Evolutionary conservation across 2,888 invertebrate species (phyloP), one percentile per base, ranked within the genome.

Genomic region (Agrotis puta): DNA sequence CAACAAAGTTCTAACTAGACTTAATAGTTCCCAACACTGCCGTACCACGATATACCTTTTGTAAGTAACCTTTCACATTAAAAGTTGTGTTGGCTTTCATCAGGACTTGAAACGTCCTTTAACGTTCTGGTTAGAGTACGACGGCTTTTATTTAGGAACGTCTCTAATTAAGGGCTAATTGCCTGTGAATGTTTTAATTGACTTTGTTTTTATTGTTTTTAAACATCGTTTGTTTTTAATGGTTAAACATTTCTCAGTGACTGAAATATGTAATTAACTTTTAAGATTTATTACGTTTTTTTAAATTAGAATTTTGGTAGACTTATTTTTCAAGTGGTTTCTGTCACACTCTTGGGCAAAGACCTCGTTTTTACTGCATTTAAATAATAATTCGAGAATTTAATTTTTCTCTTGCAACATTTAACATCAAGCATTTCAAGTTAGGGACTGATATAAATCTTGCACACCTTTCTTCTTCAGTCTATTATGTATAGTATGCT

Each of bases 31-130:
- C 33, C 22, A 56, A 56, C 53, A 27, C 45, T 20, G 39, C 27
- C 22, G 50, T 64, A 61, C 54, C 68, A 47, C 43, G 20, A 24
- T 51, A 47, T 65, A 54, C 68, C 65, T 43, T 66, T 77, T 71
- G 57, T 50, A 39, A 68, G 50, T 76, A 77, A 77, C 77, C 70
- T 74, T 59, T 45, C 58, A 81, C 65, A 81, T 77, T 64, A 59
- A 66, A 77, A 66, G 43, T 73, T 67, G 39, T 66, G 77, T 73
- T 74, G 67, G 64, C 73, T 80, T 74, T 72, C 74, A 67, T 75
- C 45, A 82, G 24, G 24, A 74, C 58, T 81, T 70, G 22, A 57
- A 77, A 68, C 58, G 69, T 70, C 61, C 63, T 69, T 70, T 56
- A 59, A 69, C 53, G 3, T 43, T 51, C 58, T 72, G 56, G 64